These are phyloP conservation scores for Platycheirus albimanus DNA, from an alignment of 2,888 invertebrate species.

Conservation along the genomic window DNA sequence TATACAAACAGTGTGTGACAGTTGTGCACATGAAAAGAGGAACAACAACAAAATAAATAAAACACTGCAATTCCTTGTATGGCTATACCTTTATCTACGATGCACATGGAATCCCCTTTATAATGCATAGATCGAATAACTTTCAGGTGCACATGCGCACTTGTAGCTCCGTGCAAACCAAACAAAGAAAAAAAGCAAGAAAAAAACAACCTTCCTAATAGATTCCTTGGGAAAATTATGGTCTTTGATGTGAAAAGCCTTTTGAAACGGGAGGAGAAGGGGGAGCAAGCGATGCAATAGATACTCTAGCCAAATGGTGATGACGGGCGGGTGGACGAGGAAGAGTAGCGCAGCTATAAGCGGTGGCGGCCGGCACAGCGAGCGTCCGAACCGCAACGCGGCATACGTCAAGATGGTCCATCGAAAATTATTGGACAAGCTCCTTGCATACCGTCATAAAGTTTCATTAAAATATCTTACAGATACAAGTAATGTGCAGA, in stretches of 20 bases:
- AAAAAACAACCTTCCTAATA: conserved; percentile 55
- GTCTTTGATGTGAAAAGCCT: conserved; percentile 61
- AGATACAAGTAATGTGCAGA: conserved; percentile 59
- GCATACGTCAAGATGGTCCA: conserved; percentile 38
- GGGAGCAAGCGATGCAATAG: background rate
- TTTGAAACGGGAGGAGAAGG: conserved; percentile 29
- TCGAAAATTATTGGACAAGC: conserved; percentile 73
- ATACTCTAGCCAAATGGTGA: conserved; percentile 1
- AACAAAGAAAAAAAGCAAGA: background rate
- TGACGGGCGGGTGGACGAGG: background rate
- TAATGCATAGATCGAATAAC: conserved; percentile 22
- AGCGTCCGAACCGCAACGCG: background rate
- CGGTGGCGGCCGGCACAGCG: background rate
- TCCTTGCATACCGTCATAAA: conserved; percentile 72
- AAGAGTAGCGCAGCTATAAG: too few relatives aligned
- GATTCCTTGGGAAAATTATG: conserved; percentile 70
- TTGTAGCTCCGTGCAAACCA: conserved; percentile 14
- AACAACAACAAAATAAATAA: conserved; percentile 7
- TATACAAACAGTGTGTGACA: conserved; percentile 34
- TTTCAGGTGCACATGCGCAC: conserved; percentile 57
- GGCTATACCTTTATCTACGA: conserved; percentile 63
- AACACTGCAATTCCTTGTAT: conserved; percentile 49
- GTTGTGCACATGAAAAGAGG: conserved; percentile 1
- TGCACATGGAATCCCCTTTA: conserved; percentile 55
- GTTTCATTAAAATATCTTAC: conserved; percentile 73